Conservation (phyloP, 2,113 vertebrate species). For the Edolisoma coerulescens region DNA sequence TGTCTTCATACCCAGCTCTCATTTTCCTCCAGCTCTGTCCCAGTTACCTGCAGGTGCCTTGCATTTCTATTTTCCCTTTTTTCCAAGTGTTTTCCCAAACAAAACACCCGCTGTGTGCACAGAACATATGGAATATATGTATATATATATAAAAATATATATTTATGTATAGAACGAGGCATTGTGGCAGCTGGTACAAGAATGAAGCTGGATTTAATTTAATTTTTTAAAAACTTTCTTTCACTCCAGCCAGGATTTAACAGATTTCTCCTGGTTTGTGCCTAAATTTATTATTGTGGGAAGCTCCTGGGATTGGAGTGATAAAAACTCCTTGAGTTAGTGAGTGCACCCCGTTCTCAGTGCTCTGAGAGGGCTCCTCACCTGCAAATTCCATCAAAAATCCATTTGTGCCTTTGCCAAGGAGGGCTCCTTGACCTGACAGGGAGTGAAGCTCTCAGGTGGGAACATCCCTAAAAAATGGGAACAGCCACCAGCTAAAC, state of each 20-base stretch:
- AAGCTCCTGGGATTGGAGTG: neutral
- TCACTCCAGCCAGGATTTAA: neutral
- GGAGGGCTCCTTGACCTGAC: neutral
- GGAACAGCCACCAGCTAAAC: accelerated
- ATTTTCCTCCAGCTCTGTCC: neutral
- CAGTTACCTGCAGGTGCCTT: neutral
- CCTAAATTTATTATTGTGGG: neutral
- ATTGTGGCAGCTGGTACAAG: neutral
- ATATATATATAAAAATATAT: too few relatives aligned
- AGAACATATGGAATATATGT: neutral
- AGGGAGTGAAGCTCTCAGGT: neutral
- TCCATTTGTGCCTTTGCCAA: neutral
- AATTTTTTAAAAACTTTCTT: neutral
- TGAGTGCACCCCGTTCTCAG: accelerated
- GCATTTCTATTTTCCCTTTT: neutral
- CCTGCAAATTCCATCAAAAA: neutral
- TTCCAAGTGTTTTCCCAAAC: neutral
- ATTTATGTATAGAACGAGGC: accelerated
- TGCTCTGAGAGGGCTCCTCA: neutral
- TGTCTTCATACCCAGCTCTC: neutral
- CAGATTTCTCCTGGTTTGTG: neutral
- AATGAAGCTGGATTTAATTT: neutral
- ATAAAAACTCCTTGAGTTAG: neutral
- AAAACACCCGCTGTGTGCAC: neutral
- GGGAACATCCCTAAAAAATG: neutral